phyloP scores from a whole-genome alignment of 1,140 invertebrate species.

The Belonocnema kinseyi region DNA sequence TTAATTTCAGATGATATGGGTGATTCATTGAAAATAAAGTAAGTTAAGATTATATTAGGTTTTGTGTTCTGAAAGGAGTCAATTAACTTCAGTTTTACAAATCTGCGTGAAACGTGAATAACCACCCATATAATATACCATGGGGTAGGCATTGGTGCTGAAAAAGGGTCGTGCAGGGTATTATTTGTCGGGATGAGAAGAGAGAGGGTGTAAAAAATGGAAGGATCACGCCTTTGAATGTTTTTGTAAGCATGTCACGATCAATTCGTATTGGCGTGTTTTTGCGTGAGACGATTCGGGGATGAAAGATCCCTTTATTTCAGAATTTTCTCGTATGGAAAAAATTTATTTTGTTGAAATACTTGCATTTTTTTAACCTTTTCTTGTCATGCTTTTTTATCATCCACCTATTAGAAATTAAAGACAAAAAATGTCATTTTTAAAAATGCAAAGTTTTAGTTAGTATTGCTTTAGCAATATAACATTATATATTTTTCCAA shows the following conservation, averaged over 20 bases:
- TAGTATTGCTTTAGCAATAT: too few relatives aligned
- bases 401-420: neutral
- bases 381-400: neutral
- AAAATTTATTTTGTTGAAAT: neutral
- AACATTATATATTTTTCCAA: too few relatives aligned
- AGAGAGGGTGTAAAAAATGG: constrained; percentile 27
- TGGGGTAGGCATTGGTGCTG: constrained; percentile 12
- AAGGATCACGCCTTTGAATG: constrained; percentile 34
- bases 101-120: constrained; percentile 25
- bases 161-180: constrained; percentile 23
- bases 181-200: constrained; percentile 21
- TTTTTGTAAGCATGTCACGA: constrained; percentile 44
- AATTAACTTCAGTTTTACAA: constrained; percentile 28
- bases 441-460: too few relatives aligned
- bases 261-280: constrained; percentile 35
- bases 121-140: constrained; percentile 28
- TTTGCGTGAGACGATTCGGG: constrained; percentile 21
- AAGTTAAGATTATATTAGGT: neutral
- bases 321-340: neutral
- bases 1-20: too few relatives aligned
- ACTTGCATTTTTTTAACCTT: neutral
- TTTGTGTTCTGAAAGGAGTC: constrained; percentile 13
- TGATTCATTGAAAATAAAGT: too few relatives aligned
- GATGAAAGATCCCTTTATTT: constrained; percentile 22
- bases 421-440: neutral